phyloP scores from a whole-genome alignment of 2,113 vertebrate genomes.

The Bos javanicus region DNA sequence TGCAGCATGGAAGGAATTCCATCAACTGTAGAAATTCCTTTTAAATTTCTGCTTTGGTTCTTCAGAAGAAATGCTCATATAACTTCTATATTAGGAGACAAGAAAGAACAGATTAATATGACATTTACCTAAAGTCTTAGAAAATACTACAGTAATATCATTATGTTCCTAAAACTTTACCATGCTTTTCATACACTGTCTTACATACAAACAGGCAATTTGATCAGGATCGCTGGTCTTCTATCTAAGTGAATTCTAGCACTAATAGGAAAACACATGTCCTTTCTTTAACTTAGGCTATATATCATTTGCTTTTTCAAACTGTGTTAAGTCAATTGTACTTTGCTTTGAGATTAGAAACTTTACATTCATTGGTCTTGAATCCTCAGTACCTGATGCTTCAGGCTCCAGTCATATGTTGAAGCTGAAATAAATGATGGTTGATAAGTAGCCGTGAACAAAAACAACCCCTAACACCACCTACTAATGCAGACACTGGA shows the following conservation, averaged over 20 bases:
- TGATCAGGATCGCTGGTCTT: background rate
- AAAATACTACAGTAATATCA: background rate
- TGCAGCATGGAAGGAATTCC: slow-evolving; percentile 76
- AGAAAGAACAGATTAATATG: slow-evolving; percentile 63
- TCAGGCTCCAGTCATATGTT: background rate
- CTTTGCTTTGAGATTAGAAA: background rate
- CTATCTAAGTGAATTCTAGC: background rate
- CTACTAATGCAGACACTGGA: background rate
- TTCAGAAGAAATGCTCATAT: slow-evolving; percentile 85
- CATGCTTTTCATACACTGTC: background rate
- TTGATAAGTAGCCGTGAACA: background rate
- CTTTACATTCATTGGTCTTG: background rate
- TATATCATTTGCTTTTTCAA: background rate
- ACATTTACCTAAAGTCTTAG: background rate
- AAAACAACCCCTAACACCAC: background rate
- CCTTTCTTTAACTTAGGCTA: background rate
- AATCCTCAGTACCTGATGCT: background rate
- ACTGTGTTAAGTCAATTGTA: background rate
- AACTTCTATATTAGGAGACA: slow-evolving; percentile 85
- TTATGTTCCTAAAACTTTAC: background rate
- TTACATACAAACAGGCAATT: background rate
- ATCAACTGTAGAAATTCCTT: slow-evolving; percentile 74
- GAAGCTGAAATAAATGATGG: background rate
- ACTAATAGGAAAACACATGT: background rate
- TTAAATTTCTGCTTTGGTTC: slow-evolving; percentile 78